These are phyloP conservation scores for Drepana falcataria DNA, from an alignment of 2,888 invertebrate species.

Conservation along the genomic window DNA sequence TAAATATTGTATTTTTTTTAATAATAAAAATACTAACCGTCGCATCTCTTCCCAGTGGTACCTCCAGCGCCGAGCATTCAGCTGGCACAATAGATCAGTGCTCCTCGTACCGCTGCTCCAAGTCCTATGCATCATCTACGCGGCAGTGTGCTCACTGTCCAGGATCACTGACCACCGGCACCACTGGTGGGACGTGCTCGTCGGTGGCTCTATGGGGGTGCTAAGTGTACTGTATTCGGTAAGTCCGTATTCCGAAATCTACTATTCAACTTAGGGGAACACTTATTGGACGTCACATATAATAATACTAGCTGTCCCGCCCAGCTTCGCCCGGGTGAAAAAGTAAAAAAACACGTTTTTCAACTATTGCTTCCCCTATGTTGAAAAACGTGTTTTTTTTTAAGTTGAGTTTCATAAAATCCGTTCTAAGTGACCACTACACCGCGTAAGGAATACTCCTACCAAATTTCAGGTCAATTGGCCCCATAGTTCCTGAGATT, in stretches of 20 bases:
- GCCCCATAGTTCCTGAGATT: no score
- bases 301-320: no score
- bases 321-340: no score
- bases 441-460: no score
- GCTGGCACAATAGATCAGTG: slow-evolving; percentile 66
- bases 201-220: slow-evolving; percentile 80
- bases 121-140: slow-evolving; percentile 80
- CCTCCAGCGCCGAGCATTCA: slow-evolving; percentile 77
- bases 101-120: slow-evolving; percentile 82
- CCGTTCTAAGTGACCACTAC: no score
- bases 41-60: slow-evolving; percentile 77
- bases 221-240: slow-evolving; percentile 80
- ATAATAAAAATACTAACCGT: background rate
- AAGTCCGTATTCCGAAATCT: slow-evolving; percentile 21
- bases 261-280: no score
- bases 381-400: no score
- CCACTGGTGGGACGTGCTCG: slow-evolving; percentile 89
- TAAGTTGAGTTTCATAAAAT: no score
- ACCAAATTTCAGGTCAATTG: no score
- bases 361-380: no score
- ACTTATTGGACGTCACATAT: no score
- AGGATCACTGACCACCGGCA: slow-evolving; percentile 86
- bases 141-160: slow-evolving; percentile 81
- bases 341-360: no score
- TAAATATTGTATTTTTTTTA: background rate